Evolutionary conservation across 2,888 invertebrate species (phyloP), one percentile per base, ranked within the genome.

Genomic region (Cerceris ruficornis): DNA sequence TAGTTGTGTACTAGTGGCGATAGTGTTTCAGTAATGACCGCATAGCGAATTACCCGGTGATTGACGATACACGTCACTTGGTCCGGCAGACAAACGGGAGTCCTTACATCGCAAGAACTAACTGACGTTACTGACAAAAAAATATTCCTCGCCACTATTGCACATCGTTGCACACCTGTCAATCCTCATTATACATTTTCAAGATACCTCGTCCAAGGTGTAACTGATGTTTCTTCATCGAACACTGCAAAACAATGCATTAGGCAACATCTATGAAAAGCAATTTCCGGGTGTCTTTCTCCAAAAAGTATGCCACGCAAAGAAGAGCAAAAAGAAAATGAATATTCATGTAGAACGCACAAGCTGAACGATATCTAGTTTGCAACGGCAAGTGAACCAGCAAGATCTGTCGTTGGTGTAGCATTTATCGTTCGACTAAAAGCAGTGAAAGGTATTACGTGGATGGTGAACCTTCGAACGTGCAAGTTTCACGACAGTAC

Each of bases 381-480:
- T 28, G 28, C 28, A 28, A 28, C 4, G 28, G 28, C 28, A 28
- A 28, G 28, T 28, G 50, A 54, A 52, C 39, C 68, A 83, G 86
- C 86, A 77, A 77, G 72, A 84, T 86, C 83, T 80, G 84, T 86
- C 85, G 75, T 76, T 52, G 60, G 58, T 67, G 59, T 75, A 85
- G 77, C 82, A 83, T 83, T 87, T 83, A 83, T 84, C 84, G 77
- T 82, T 79, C 49, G 50, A 64, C 76, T 73, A 77, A 77, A 81
- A 85, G 73, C 77, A 76, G 84, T 83, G 87, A 87, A 88, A 87
- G 88, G 82, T 73, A 77, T 82, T 76, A 77, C 89, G 17, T 87
- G 90, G 62, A 70, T 65, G 75, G 75, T 66, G 77, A 67, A 76
- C 74, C 75, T 55, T 58, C 52, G 15, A 70, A 62, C 82, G 61